Evolutionary conservation across 2,888 invertebrate species (phyloP).

Genomic region (Lottia gigantea): DNA sequence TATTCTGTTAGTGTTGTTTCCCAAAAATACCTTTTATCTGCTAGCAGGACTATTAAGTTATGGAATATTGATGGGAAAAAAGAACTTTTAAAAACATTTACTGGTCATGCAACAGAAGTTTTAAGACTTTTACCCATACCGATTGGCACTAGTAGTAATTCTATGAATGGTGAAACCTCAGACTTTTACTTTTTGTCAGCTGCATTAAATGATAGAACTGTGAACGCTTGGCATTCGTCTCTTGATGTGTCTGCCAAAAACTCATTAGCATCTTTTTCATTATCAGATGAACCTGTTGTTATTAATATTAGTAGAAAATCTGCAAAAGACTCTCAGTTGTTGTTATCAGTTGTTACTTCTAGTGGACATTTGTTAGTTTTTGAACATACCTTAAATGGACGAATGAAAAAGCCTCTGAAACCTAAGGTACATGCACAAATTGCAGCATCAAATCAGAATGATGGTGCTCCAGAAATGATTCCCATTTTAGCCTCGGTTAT

Average conservation of each 20-base stretch:
- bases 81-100: constrained; percentile 55
- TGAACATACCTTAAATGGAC: constrained; percentile 82
- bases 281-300: constrained; percentile 59
- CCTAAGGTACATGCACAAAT: constrained; percentile 57
- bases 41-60: constrained; percentile 72
- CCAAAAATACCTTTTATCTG: constrained; percentile 64
- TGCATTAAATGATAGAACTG: constrained; percentile 60
- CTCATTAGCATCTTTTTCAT: constrained; percentile 59
- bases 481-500: constrained; percentile 52
- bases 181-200: constrained; percentile 62
- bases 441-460: constrained; percentile 42
- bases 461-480: constrained; percentile 43
- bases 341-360: constrained; percentile 74
- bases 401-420: constrained; percentile 65
- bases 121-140: constrained; percentile 52
- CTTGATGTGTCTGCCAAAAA: constrained; percentile 38
- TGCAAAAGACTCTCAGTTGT: constrained; percentile 26
- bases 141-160: constrained; percentile 14
- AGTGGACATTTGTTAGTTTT: constrained; percentile 85
- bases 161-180: constrained; percentile 29
- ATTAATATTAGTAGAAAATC: constrained; percentile 39
- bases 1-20: constrained; percentile 74
- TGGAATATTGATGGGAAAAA: constrained; percentile 74
- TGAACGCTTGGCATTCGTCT: constrained; percentile 57
- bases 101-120: constrained; percentile 66